A percentile compares a stretch with the other conserved stretches of the same genome.
phyloP scores from a whole-genome alignment of 2,888 invertebrate species.

The Sylvicola cinctus region DNA sequence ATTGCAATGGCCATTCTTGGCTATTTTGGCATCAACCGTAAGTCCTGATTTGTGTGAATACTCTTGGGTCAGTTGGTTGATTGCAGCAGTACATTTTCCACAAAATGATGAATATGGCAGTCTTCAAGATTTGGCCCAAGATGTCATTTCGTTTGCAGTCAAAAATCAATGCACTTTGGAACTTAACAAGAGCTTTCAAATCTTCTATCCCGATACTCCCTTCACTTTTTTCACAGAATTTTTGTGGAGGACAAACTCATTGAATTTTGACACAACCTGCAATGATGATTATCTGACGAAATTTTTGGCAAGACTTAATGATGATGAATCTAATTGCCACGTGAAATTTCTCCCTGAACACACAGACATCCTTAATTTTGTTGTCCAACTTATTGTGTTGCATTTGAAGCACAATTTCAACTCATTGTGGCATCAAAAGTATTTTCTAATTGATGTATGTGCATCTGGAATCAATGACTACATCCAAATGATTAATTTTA shows the following conservation, averaged over 20 bases:
- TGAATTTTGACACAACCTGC: no score
- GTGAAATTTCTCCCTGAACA: slow-evolving; percentile 22
- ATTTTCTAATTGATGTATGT: slow-evolving; percentile 36
- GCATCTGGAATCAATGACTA: slow-evolving; percentile 35
- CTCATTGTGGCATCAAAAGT: slow-evolving; percentile 39
- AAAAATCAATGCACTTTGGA: slow-evolving; percentile 34
- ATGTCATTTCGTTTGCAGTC: slow-evolving; percentile 20
- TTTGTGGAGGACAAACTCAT: slow-evolving; percentile 28
- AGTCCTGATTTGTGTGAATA: slow-evolving; percentile 15
- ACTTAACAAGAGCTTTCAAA: slow-evolving; percentile 39
- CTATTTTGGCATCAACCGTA: slow-evolving; percentile 18
- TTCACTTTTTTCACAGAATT: slow-evolving; percentile 36
- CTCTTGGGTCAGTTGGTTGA: slow-evolving; percentile 22
- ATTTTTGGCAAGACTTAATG: slow-evolving; percentile 8
- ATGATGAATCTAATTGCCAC: slow-evolving; percentile 20
- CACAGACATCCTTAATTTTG: slow-evolving; percentile 29
- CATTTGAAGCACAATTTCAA: slow-evolving; percentile 38
- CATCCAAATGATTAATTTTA: slow-evolving; percentile 26
- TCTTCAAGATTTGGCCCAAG: slow-evolving; percentile 13
- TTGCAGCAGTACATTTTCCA: slow-evolving; percentile 2
- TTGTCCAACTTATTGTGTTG: slow-evolving; percentile 36
- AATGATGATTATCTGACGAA: no score
- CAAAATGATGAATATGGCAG: not conserved
- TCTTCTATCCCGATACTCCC: slow-evolving; percentile 50
- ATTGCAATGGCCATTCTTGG: slow-evolving; percentile 17